These are phyloP conservation scores for Pristionchus mayeri DNA, from an alignment of 2,888 invertebrate species.

Conservation along the genomic window DNA sequence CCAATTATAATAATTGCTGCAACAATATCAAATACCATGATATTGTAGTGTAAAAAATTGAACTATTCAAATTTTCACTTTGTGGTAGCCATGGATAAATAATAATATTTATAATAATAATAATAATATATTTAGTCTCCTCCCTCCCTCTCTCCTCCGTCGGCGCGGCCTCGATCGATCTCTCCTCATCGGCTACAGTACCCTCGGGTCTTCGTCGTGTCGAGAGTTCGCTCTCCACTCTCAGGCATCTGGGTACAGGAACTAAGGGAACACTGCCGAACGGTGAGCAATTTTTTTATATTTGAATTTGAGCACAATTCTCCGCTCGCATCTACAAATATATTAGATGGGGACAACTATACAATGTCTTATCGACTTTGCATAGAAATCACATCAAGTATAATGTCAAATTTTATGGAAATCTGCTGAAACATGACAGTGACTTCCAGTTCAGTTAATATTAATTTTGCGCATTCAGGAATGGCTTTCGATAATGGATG, in stretches of 20 bases:
- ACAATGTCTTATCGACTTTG: too few relatives aligned
- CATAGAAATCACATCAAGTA: too few relatives aligned
- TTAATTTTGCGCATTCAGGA: conserved; percentile 82
- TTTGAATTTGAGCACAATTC: too few relatives aligned
- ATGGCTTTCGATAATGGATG: conserved; percentile 97
- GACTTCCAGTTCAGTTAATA: too few relatives aligned
- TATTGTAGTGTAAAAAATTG: too few relatives aligned
- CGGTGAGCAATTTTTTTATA: too few relatives aligned
- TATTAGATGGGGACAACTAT: too few relatives aligned
- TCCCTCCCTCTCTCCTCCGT: neutral
- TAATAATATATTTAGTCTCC: neutral
- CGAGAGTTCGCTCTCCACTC: conserved; percentile 46
- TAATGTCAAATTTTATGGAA: neutral
- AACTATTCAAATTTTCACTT: too few relatives aligned
- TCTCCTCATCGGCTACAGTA: neutral
- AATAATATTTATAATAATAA: neutral
- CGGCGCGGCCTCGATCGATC: conserved; percentile 3
- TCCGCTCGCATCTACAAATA: too few relatives aligned
- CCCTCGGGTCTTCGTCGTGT: conserved; percentile 34
- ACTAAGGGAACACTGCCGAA: neutral
- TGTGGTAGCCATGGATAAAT: too few relatives aligned
- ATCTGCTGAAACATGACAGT: neutral
- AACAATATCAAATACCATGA: too few relatives aligned
- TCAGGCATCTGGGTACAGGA: conserved; percentile 4
- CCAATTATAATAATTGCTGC: too few relatives aligned